Conservation (phyloP, 2,888 invertebrate genomes). For the Colostygia pectinataria region DNA sequence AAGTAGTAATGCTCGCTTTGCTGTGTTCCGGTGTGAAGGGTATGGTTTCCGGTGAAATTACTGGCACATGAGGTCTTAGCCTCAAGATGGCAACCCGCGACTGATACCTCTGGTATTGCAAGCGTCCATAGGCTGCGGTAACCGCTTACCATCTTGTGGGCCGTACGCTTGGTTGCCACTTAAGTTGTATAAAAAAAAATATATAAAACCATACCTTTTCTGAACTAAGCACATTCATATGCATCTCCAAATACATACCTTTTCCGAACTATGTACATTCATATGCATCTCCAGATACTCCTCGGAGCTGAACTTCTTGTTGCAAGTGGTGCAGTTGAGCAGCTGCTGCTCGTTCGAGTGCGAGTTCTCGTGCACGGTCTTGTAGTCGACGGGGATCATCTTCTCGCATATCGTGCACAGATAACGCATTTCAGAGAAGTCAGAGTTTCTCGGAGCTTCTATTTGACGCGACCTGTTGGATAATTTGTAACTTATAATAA, state of each 20-base stretch:
- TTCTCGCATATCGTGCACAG: slow-evolving; percentile 80
- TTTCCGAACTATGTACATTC: slow-evolving; percentile 85
- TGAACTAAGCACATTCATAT: slow-evolving; percentile 86
- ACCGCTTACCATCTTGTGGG: no score
- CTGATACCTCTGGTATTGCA: no score
- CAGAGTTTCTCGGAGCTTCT: slow-evolving; percentile 71
- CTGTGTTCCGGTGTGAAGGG: no score
- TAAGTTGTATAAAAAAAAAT: no score
- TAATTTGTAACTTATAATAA: no score
- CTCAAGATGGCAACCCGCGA: no score
- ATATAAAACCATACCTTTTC: slow-evolving; percentile 64
- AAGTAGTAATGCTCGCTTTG: no score
- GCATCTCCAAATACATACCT: slow-evolving; percentile 87
- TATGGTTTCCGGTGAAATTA: no score
- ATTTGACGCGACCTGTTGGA: slow-evolving; percentile 54
- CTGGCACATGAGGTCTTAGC: no score
- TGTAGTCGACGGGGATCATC: slow-evolving; percentile 68
- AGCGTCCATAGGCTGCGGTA: no score
- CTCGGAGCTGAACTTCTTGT: slow-evolving; percentile 86
- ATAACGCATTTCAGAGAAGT: slow-evolving; percentile 60
- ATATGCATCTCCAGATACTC: slow-evolving; percentile 88
- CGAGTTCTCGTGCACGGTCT: slow-evolving; percentile 85
- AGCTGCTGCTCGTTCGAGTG: slow-evolving; percentile 84
- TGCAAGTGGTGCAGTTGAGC: slow-evolving; percentile 86
- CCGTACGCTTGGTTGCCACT: no score